phyloP scores from a whole-genome alignment of 2,113 vertebrate species.

The Crotophaga sulcirostris region DNA sequence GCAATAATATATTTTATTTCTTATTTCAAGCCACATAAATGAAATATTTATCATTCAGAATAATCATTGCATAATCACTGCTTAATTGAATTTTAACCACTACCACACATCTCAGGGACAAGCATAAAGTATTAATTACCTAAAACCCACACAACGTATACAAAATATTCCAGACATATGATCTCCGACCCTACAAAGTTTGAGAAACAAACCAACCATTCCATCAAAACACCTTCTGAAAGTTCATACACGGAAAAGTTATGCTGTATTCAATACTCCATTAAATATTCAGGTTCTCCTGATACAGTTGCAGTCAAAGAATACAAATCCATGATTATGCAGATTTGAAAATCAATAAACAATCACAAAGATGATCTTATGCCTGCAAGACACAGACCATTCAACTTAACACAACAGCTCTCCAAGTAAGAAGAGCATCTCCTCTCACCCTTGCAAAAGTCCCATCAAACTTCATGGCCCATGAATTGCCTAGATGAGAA shows the following conservation, averaged over 20 bases:
- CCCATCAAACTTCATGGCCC: neutral
- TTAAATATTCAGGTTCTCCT: neutral
- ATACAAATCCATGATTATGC: neutral
- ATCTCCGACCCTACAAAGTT: neutral
- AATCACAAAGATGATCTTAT: neutral
- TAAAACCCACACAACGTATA: neutral
- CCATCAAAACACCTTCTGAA: neutral
- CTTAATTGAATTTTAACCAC: conserved; percentile 27
- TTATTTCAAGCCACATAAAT: neutral
- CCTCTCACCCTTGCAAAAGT: neutral
- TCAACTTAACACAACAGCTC: neutral
- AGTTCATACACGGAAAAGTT: neutral
- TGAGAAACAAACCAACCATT: neutral
- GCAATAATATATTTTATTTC: neutral
- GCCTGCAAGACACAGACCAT: neutral
- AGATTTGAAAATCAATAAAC: neutral
- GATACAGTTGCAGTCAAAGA: neutral
- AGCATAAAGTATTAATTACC: conserved; percentile 17
- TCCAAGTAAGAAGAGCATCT: neutral
- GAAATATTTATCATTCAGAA: neutral
- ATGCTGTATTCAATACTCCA: neutral
- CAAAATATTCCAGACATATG: neutral
- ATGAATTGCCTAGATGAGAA: neutral
- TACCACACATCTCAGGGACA: neutral
- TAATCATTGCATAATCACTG: neutral